Evolutionary conservation across 2,888 invertebrate genomes (phyloP).

Genomic region (Thymelicus lineola): DNA sequence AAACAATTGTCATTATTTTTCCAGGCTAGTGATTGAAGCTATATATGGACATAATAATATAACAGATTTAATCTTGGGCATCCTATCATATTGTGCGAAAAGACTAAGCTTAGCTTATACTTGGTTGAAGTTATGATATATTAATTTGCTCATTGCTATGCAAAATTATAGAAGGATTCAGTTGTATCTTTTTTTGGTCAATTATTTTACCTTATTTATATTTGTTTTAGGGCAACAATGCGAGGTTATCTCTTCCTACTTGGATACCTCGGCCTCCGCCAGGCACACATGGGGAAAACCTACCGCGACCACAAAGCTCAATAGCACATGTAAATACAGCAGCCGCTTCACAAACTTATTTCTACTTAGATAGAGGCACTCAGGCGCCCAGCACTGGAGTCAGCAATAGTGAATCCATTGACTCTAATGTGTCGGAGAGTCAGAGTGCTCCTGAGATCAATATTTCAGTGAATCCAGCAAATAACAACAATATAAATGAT

Average conservation of each 20-base stretch:
- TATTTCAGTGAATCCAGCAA: constrained; percentile 75
- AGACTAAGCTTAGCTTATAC: no score
- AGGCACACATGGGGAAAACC: constrained; percentile 64
- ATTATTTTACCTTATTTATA: no score
- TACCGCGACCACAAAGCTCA: constrained; percentile 74
- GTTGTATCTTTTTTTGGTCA: no score
- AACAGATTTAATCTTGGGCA: no score
- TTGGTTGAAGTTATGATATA: no score
- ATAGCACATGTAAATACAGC: constrained; percentile 72
- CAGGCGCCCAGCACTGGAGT: constrained; percentile 58
- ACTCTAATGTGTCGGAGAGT: constrained; percentile 65
- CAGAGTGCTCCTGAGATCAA: constrained; percentile 70
- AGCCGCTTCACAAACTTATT: constrained; percentile 63
- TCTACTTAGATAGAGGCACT: constrained; percentile 65
- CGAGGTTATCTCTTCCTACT: constrained; percentile 72
- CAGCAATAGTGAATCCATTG: constrained; percentile 65
- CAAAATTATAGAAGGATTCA: no score
- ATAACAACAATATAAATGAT: constrained; percentile 78
- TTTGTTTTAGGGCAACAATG: constrained; percentile 70
- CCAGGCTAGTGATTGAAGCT: no score
- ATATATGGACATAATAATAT: no score
- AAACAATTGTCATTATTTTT: no score
- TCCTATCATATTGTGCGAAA: no score
- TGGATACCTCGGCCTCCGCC: constrained; percentile 76
- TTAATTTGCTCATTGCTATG: no score